Evolutionary conservation across 1,140 invertebrate species (phyloP), one percentile per base, ranked within the genome.

Genomic region (Ceratosolen fusciceps): DNA sequence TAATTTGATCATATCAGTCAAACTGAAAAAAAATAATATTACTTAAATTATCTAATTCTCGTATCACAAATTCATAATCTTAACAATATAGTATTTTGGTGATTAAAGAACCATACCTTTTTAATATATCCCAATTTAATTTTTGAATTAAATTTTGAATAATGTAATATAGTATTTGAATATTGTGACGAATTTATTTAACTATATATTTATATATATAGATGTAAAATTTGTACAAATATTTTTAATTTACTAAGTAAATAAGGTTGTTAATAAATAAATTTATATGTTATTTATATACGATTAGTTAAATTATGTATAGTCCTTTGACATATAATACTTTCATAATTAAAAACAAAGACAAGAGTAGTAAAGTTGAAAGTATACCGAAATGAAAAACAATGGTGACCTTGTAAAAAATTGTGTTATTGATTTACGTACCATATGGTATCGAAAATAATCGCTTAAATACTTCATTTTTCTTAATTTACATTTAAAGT

Each of bases 241-340:
- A 52, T 24, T 47, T 47, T 47, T 1, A 47, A 52, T 1, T 34
- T 68, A 26, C 43, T 26, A 29, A 19, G 8, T 72, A 31, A 72
- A n/a, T 14, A n/a, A n/a, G 0, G 49, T 49, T 75, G 58, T 75
- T 75, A 19, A 62, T n/a, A n/a, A n/a, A n/a, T n/a, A n/a, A n/a
- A n/a, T n/a, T n/a, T n/a, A n/a, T n/a, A n/a, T n/a, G n/a, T 24
- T 74, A 21, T 16, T 14, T 24, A 60, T 19, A 5, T 19, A n/a
- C n/a, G n/a, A n/a, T n/a, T n/a, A 26, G 14, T 29, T 43, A 74
- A 26, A 47, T 74, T 74, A 24, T 74, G 8, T 26, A 62, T 47
- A 74, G 56, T 62, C 47, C 12, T 74, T 43, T 43, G 34, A 74
- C 24, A 74, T 62, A 49, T 49, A 60, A 74, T 49, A 39, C 37